Base-by-base conservation (phyloP, 2,888 invertebrate species). In the Macrosoma leucophasiata region DNA sequence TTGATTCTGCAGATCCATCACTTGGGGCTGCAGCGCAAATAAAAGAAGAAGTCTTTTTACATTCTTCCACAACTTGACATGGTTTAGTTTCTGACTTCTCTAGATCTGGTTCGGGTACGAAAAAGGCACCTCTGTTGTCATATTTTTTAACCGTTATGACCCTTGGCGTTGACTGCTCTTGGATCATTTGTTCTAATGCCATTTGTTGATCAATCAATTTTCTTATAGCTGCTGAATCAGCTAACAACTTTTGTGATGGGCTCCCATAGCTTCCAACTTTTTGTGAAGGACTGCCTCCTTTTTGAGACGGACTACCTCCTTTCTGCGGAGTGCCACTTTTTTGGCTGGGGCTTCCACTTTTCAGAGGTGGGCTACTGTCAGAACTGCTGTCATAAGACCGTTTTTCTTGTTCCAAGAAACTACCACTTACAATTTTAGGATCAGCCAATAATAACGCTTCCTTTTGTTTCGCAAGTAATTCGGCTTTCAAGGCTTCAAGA, bases 381-480 rank as follows among this genome's bases (percentile, higher is more conserved):
- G 87, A 87, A 47, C 88, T 89, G 38, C 89, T 89, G 39, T 82
- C 78, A 32, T 85, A 84, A 1, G 81, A 82, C 2, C 84, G 68
- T 50, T 79, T 84, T 56, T 85, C 85, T 55, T 79, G 70, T 58
- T 85, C 85, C 21, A 85, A 60, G 54, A 85, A 85, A 57, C 70
- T 65, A 11, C 81, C 63, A 36, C 81, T 84, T 1, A 79, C 81
- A 49, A 77, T 69, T 50, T 84, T 84, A 8, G 84, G 84, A 47
- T 89, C 89, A 2, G 88, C 88, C 31, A 87, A 66, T 4, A 96
- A 70, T 31, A 93, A 64, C 11, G 92, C 92, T 55, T 95, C 95
- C 65, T 96, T 95, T 71, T 94, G 94, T 55, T 92, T 90, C 0
- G 93, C 95, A 41, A 91, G 89, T 25, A 91, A 86, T 78, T 96